These are phyloP conservation scores for Nerophis lumbriciformis DNA, from an alignment of 2,113 vertebrate genomes.

Conservation along the genomic window DNA sequence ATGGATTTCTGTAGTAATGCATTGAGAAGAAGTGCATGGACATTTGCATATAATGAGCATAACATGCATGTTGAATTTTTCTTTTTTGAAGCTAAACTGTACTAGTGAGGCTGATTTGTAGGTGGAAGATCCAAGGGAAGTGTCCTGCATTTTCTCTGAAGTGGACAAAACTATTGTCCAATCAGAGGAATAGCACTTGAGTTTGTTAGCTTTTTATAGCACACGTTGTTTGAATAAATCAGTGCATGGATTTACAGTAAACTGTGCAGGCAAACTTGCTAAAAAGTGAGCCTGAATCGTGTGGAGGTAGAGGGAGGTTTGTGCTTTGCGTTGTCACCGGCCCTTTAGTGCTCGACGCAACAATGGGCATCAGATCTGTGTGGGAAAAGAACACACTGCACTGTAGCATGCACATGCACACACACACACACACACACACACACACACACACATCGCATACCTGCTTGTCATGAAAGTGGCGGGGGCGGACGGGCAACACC, in stretches of 20 bases:
- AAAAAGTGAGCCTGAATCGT: conserved; percentile 26
- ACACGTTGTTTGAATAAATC: conserved; percentile 31
- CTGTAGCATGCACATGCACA: conserved; percentile 5
- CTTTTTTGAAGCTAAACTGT: too few species aligned
- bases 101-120: too few species aligned
- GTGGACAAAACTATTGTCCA: neutral
- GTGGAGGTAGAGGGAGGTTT: conserved; percentile 55
- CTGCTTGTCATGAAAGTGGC: conserved; percentile 15
- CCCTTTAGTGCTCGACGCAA: conserved; percentile 54
- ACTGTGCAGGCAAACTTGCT: conserved; percentile 26
- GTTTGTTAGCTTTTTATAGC: too few species aligned
- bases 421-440: conserved; percentile 21
- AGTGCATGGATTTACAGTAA: neutral
- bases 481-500: conserved; percentile 5
- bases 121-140: too few species aligned
- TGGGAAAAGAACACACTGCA: conserved; percentile 61
- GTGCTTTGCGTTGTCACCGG: conserved; percentile 62
- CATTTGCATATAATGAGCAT: too few species aligned
- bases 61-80: too few species aligned
- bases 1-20: too few species aligned
- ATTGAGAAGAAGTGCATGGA: too few species aligned
- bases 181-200: neutral
- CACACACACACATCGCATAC: conserved; percentile 24
- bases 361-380: conserved; percentile 65
- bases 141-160: neutral